phyloP scores from a whole-genome alignment of 2,797 vertebrate species.

The Coregonus suidteri region DNA sequence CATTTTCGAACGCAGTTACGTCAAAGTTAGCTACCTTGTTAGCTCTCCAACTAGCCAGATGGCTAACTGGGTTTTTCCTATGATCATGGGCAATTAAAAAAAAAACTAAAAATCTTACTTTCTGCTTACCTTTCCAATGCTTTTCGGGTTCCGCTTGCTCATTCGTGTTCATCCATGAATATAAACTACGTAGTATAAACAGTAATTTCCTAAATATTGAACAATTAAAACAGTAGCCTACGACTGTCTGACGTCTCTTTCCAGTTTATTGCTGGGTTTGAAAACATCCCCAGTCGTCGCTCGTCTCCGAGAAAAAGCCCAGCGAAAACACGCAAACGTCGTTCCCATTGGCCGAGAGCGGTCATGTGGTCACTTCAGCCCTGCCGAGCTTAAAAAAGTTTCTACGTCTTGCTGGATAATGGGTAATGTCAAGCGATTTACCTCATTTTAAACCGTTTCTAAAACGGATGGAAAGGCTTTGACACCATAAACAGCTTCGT shows the following conservation, averaged over 20 bases:
- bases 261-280: conserved; percentile 69
- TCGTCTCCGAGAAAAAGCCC: conserved; percentile 73
- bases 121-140: conserved; percentile 72
- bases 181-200: conserved; percentile 48
- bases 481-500: neutral
- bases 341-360: conserved; percentile 58
- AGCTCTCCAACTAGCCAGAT: conserved; percentile 58
- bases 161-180: conserved; percentile 46
- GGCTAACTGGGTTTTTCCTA: conserved; percentile 63
- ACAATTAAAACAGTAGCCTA: conserved; percentile 68
- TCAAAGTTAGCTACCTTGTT: conserved; percentile 68
- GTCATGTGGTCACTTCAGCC: conserved; percentile 66
- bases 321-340: conserved; percentile 71
- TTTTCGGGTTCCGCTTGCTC: conserved; percentile 54
- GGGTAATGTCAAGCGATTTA: conserved; percentile 62
- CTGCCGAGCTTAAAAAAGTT: conserved; percentile 56
- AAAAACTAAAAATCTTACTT: conserved; percentile 30
- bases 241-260: conserved; percentile 75
- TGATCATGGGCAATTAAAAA: conserved; percentile 33
- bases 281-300: conserved; percentile 79
- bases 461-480: neutral
- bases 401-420: conserved; percentile 65
- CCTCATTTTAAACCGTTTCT: conserved; percentile 16
- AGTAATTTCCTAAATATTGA: conserved; percentile 60
- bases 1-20: conserved; percentile 70